phyloP scores from a whole-genome alignment of 2,888 invertebrate genomes.

The Pyrrhia umbra region DNA sequence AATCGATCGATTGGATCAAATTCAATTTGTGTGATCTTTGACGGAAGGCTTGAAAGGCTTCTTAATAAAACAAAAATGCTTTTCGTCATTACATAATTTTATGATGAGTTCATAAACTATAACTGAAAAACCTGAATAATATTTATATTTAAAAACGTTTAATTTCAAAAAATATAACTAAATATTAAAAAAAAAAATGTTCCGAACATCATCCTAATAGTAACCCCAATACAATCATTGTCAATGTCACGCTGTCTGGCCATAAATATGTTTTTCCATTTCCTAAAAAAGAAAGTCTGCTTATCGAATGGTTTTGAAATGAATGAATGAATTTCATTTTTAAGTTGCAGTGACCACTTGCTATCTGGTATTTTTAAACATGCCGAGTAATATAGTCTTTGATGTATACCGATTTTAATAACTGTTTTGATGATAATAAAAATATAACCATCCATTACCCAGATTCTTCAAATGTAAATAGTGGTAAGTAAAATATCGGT shows the following conservation, averaged over 20 bases:
- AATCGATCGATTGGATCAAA: too few relatives aligned
- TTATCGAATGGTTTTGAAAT: constrained; percentile 43
- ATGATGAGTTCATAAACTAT: too few relatives aligned
- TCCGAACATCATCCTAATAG: background rate
- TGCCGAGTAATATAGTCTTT: background rate
- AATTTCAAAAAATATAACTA: too few relatives aligned
- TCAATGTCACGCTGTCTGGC: background rate
- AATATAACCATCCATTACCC: too few relatives aligned
- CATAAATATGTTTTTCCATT: constrained; percentile 17
- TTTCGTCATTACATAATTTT: too few relatives aligned
- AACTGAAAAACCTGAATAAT: too few relatives aligned
- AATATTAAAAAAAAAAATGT: too few relatives aligned
- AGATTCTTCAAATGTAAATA: background rate
- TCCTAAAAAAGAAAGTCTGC: constrained; percentile 16
- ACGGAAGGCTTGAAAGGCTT: too few relatives aligned
- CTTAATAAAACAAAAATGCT: too few relatives aligned
- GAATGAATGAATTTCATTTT: constrained; percentile 42
- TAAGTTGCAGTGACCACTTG: constrained; percentile 21
- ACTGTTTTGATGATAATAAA: background rate
- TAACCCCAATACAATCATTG: background rate
- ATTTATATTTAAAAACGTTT: too few relatives aligned
- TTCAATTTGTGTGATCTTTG: too few relatives aligned
- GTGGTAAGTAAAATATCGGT: background rate
- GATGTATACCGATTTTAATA: background rate
- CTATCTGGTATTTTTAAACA: constrained; percentile 8